Evolutionary conservation across 2,797 vertebrate species (phyloP), one percentile per base, ranked within the genome.

Genomic region (Eutrigla gurnardus): DNA sequence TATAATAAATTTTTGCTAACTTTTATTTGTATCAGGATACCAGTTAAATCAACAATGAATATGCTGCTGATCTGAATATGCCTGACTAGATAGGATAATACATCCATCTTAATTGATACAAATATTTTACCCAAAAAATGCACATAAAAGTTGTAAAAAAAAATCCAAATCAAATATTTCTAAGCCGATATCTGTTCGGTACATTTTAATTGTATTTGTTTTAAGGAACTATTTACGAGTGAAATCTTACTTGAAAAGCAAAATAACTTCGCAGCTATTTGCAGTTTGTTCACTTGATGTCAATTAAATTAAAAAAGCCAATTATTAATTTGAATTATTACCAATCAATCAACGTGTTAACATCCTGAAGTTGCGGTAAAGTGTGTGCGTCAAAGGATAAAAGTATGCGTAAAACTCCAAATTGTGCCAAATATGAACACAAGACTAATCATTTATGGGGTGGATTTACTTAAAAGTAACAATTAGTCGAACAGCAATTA

Each of bases 361-460:
- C n/a, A 4, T 25, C 25, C 25, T 25, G 25, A 25, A 25, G 25
- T 32, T 54, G 7, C 3, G 4, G 35, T 39, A 3, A 7, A 33
- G n/a, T 39, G 2, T 47, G 58, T 58, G 75, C 69, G 69, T 62
- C 69, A 74, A 71, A 18, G 36, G 17, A 32, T 4, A 13, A 47
- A 49, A 5, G 2, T 0, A 10, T 45, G 59, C 73, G 52, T 59
- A 73, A 80, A 77, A 2, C 5, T 2, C 1, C 9, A 6, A 60
- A 0, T 40, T 3, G 4, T 52, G 47, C 5, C 9, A 39, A 33
- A 73, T 45, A 47, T 36, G 5, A 33, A 6, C 0, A 13, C 6
- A 45, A 58, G 43, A 55, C 10, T 4, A 14, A 47, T 35, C 2
- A 3, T 59, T 37, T n/a, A 13, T 0, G 3, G 1, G n/a, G 9